Conservation (phyloP, 2,113 vertebrate genomes). For the Balaenoptera acutorostrata region DNA sequence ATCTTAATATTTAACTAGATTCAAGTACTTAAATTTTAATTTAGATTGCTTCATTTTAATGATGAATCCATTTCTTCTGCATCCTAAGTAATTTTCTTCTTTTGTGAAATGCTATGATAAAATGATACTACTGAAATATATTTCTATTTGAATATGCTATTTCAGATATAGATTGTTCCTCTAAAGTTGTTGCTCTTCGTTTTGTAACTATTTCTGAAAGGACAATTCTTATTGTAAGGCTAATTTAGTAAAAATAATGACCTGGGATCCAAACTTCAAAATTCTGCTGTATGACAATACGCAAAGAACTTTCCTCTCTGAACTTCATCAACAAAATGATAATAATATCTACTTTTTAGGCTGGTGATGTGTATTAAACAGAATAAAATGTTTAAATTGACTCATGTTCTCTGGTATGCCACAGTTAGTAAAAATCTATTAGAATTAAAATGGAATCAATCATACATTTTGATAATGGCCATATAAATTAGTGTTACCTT, state of each 20-base stretch:
- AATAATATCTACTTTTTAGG: neutral
- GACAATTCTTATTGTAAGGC: neutral
- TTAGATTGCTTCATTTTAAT: neutral
- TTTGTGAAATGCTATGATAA: neutral
- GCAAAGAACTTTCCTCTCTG: neutral
- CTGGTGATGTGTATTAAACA: neutral
- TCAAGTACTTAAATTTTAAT: neutral
- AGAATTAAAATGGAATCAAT: neutral
- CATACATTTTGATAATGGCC: neutral
- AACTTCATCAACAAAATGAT: neutral
- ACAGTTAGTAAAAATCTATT: neutral
- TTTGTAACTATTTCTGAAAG: neutral
- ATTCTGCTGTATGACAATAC: neutral
- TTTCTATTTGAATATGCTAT: neutral
- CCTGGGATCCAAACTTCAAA: neutral
- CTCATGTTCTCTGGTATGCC: neutral
- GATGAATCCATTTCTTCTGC: neutral
- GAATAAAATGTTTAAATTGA: neutral
- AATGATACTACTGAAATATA: neutral
- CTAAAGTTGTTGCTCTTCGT: neutral
- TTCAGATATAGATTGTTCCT: neutral
- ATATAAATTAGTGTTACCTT: neutral
- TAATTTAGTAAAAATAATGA: neutral
- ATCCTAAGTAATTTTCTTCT: neutral
- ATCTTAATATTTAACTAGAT: neutral